Evolutionary conservation across 2,113 vertebrate genomes (phyloP).

Genomic region (Casuarius casuarius): DNA sequence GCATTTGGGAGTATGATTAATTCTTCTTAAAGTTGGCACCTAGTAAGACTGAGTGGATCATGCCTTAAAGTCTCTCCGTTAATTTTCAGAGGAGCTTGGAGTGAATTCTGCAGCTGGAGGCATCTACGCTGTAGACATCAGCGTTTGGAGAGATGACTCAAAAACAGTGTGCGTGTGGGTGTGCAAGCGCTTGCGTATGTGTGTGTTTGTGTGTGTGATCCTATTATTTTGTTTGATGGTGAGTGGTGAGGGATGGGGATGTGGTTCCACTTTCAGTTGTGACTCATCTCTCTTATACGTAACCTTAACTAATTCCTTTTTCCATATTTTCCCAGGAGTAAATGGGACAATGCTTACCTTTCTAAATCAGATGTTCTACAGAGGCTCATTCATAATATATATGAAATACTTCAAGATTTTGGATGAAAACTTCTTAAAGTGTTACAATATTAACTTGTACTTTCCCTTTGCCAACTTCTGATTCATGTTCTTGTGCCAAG

Average conservation of each 20-base stretch:
- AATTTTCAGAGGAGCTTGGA: not conserved
- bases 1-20: not conserved
- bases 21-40: not conserved
- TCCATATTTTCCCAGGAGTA: not conserved
- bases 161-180: rapidly evolving
- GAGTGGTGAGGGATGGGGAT: not conserved
- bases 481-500: constrained; percentile 11
- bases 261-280: not conserved
- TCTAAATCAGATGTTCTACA: not conserved
- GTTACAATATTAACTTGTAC: not conserved
- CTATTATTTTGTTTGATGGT: not conserved
- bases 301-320: not conserved
- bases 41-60: not conserved
- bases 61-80: not conserved
- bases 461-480: not conserved
- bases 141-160: not conserved
- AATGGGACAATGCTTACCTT: not conserved
- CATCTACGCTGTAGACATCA: not conserved
- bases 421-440: not conserved
- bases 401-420: not conserved
- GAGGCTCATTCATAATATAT: not conserved
- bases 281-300: rapidly evolving
- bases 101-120: not conserved
- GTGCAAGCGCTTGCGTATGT: not conserved
- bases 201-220: rapidly evolving